These are phyloP conservation scores for Falco peregrinus DNA, from an alignment of 2,797 vertebrate species.

Conservation along the genomic window DNA sequence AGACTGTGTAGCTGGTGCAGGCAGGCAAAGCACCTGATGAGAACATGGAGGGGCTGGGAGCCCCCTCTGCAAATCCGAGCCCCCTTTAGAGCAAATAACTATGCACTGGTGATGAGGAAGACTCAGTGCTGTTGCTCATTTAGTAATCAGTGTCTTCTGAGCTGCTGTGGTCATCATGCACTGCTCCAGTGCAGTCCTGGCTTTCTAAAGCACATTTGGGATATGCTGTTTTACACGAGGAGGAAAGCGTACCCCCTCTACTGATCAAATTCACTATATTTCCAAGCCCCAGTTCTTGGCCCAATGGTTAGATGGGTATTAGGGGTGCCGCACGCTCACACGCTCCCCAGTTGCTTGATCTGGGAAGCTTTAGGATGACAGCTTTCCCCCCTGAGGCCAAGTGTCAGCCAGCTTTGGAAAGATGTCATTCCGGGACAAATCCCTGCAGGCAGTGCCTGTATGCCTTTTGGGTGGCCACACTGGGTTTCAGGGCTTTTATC, in stretches of 20 bases:
- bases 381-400: not conserved
- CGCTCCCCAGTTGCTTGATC: not conserved
- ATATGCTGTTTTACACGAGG: not conserved
- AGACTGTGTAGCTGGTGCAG: not conserved
- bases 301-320: not conserved
- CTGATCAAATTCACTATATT: not conserved
- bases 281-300: not conserved
- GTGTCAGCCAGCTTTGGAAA: not conserved
- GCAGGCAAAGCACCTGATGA: not conserved
- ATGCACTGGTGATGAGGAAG: not conserved
- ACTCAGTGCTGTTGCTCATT: not conserved
- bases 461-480: fast-evolving
- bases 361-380: not conserved
- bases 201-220: not conserved
- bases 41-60: not conserved
- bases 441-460: not conserved
- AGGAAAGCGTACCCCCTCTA: not conserved
- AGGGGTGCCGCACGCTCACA: not conserved
- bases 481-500: not conserved
- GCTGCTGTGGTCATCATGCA: not conserved
- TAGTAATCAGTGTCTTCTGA: not conserved
- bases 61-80: not conserved
- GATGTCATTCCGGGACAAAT: not conserved
- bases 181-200: not conserved
- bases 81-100: not conserved